Evolutionary conservation across 2,888 invertebrate genomes (phyloP), one percentile per base, ranked within the genome.

Genomic region (Taenaris catops): DNA sequence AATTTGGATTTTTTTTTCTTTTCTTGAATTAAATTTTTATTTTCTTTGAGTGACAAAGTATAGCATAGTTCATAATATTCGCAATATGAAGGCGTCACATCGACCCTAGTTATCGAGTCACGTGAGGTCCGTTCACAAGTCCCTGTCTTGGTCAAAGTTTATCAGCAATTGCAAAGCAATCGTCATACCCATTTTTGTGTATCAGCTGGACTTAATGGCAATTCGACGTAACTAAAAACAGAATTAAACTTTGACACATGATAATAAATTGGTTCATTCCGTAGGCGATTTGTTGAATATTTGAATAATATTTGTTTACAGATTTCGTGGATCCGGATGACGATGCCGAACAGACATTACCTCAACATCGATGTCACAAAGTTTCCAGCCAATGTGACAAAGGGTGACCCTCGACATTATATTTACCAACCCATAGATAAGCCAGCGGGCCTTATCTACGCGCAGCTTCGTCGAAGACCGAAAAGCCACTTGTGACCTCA

Each of bases 331-430:
- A 91, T 94, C 29, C 90, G 91, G 49, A 93, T 94, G 91, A 88
- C 89, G 40, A 92, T 94, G 91, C 94, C 95, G 0, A 95, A 95
- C 70, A 94, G 93, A 54, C 94, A 95, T 62, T 94, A 94, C 63
- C 90, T 92, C 52, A 90, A 90, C 49, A 89, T 94, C 23, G 94
- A 95, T 61, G 89, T 93, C 55, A 90, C 91, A 3, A 92, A 92
- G 53, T 94, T 94, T 71, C 91, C 92, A 10, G 83, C 86, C 1
- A 81, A 89, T 27, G 83, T 92, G 7, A 89, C 89, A 6, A 89
- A 90, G 8, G 89, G 90, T 0, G 90, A 91, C 10, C 91, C 92
- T 26, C 60, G 71, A 0, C 89, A 90, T 48, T 91, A 92, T 52
- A 93, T 94, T 19, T 93, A 92, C 58, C 88, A 92, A 33, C 94